Evolutionary conservation across 2,888 invertebrate species (phyloP).

Genomic region (Sarcophaga variegata): DNA sequence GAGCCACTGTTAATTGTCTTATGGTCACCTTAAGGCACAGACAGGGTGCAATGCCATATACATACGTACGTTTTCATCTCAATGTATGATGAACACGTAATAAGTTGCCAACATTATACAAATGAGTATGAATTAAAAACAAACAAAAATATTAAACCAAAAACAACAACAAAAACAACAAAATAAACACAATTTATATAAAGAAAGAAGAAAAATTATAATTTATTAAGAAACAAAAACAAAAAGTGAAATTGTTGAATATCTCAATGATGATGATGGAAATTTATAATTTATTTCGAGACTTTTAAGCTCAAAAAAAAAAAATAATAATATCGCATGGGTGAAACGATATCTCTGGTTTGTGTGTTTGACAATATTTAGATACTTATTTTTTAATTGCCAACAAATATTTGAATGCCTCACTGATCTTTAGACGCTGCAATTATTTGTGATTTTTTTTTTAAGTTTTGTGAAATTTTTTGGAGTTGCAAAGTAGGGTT

Average conservation of each 20-base stretch:
- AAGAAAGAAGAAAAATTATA: slow-evolving; percentile 27
- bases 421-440: too few species aligned
- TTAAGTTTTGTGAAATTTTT: too few species aligned
- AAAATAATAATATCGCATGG: too few species aligned
- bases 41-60: neutral
- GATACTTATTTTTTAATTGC: neutral
- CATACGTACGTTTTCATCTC: neutral
- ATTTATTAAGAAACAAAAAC: too few species aligned
- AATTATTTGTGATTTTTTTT: too few species aligned
- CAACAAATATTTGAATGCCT: too few species aligned
- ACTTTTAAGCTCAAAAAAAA: too few species aligned
- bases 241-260: neutral
- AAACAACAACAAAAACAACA: too few species aligned
- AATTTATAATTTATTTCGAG: too few species aligned
- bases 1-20: neutral
- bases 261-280: neutral
- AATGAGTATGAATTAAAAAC: slow-evolving; percentile 10
- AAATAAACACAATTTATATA: neutral
- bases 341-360: too few species aligned
- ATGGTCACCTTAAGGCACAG: slow-evolving; percentile 29
- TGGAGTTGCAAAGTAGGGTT: too few species aligned
- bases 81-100: slow-evolving; percentile 39
- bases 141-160: too few species aligned
- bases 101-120: slow-evolving; percentile 43
- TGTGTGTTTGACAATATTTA: neutral